phyloP scores from a whole-genome alignment of 2,888 invertebrate species.

The Drosophila fungiperda region DNA sequence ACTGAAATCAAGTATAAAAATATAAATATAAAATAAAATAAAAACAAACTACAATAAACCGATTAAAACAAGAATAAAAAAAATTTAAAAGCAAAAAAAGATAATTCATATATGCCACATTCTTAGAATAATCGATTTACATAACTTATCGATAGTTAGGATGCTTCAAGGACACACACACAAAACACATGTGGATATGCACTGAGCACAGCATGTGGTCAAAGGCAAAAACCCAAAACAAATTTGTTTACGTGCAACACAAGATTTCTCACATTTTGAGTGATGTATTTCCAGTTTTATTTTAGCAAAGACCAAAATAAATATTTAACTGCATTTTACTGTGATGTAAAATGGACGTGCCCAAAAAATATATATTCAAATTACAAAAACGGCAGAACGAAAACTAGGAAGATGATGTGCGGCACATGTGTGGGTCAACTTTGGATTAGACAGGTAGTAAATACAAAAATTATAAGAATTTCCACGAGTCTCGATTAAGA shows the following conservation, averaged over 20 bases:
- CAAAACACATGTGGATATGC: slow-evolving; percentile 33
- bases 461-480: slow-evolving; percentile 44
- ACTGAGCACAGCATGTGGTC: slow-evolving; percentile 65
- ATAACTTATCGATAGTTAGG: slow-evolving; percentile 34
- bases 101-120: slow-evolving; percentile 31
- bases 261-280: slow-evolving; percentile 7
- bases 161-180: slow-evolving; percentile 43
- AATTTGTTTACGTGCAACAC: slow-evolving; percentile 65
- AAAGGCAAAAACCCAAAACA: slow-evolving; percentile 54
- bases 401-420: not conserved
- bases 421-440: slow-evolving; percentile 20
- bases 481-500: slow-evolving; percentile 69
- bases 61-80: not conserved
- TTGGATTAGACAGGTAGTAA: slow-evolving; percentile 39
- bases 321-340: slow-evolving; percentile 45
- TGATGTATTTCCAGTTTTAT: slow-evolving; percentile 19
- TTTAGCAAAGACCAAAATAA: slow-evolving; percentile 62
- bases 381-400: slow-evolving; percentile 34
- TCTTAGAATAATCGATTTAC: slow-evolving; percentile 24
- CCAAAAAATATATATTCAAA: slow-evolving; percentile 57
- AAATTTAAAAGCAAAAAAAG: not conserved
- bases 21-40: slow-evolving; percentile 1
- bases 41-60: not conserved
- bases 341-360: slow-evolving; percentile 56
- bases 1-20: slow-evolving; percentile 45